Evolutionary conservation across 2,113 vertebrate genomes (phyloP), one percentile per base, ranked within the genome.

Genomic region (Apistogramma diplotaenia): DNA sequence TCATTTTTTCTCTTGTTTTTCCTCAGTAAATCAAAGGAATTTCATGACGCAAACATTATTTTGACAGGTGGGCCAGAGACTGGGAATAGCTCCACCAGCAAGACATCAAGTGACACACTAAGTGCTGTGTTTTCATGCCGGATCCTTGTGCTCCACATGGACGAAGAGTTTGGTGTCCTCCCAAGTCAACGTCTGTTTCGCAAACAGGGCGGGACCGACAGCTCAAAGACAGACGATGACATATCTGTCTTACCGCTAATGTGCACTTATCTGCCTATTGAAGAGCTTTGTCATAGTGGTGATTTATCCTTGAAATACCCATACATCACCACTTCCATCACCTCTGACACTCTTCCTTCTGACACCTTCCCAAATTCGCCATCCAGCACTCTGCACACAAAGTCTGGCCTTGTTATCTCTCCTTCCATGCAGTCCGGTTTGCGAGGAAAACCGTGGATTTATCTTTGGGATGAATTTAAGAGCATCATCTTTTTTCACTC

Each of bases 261-360:
- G 90, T 91, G 93, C 91, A 94, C 93, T 94, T 94, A 94, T 94
- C 93, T 92, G 91, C 88, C 88, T 91, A 92, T 93, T 92, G 91
- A 89, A 89, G 91, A 89, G 85, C 90, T 89, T 86, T 93, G 93
- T 92, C 92, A 92, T 80, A 72, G 65, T 61, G 54, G 74, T 94
- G 93, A 95, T 94, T 94, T 94, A 94, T 93, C 88, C 78, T 86
- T 81, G 79, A 90, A 89, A 89, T 89, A 88, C 84, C 83, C 86
- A 78, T 54, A 62, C 65, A 70, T 81, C 61, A 80, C 70, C 80
- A 60, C 88, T 88, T 79, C 87, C 83, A 88, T 90, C 89, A 89
- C 85, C 76, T 86, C 78, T 57, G 53, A 85, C 85, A 85, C 90
- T 76, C 78, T 56, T 57, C 51, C 37, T 81, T 87, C 89, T 85